A percentile compares a stretch with the other conserved stretches of the same genome.
phyloP scores from a whole-genome alignment of 2,113 vertebrate genomes.

The Oxygymnocypris stewartii region DNA sequence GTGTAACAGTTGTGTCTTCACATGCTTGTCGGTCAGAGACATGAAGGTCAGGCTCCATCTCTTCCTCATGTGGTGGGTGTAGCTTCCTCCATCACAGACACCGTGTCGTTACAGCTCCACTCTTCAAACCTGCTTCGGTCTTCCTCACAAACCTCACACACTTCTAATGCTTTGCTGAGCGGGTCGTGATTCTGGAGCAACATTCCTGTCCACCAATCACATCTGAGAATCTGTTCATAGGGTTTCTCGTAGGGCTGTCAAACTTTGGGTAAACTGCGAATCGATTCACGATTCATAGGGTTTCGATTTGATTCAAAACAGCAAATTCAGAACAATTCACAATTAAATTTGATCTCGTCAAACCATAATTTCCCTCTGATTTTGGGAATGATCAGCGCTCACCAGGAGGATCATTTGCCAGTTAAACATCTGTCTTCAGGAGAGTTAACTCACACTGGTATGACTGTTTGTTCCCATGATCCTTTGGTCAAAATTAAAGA shows the following conservation, averaged over 20 bases:
- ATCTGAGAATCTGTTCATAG: neutral
- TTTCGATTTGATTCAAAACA: too few relatives aligned
- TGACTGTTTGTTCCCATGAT: too few relatives aligned
- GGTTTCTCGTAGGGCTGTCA: neutral
- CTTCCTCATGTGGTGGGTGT: constrained; percentile 63
- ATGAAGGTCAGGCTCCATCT: constrained; percentile 49
- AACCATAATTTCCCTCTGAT: neutral
- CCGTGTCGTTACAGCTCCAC: constrained; percentile 55
- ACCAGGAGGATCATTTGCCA: too few relatives aligned
- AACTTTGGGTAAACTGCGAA: too few relatives aligned
- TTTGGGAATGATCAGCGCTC: neutral
- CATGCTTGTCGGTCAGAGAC: neutral
- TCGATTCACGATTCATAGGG: too few relatives aligned
- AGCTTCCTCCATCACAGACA: constrained; percentile 52
- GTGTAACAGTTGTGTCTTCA: neutral
- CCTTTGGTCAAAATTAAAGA: too few relatives aligned
- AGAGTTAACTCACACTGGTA: too few relatives aligned
- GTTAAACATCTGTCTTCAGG: too few relatives aligned
- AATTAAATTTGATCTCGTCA: neutral
- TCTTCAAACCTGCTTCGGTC: neutral
- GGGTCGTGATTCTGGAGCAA: neutral
- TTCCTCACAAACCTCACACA: too few relatives aligned
- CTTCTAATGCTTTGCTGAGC: too few relatives aligned
- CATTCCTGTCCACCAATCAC: neutral
- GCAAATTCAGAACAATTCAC: too few relatives aligned